Percentiles rank a stretch among this genome's conserved stretches.
Evolutionary conservation across 2,888 invertebrate genomes (phyloP).

Genomic region (Erebia epiphron): DNA sequence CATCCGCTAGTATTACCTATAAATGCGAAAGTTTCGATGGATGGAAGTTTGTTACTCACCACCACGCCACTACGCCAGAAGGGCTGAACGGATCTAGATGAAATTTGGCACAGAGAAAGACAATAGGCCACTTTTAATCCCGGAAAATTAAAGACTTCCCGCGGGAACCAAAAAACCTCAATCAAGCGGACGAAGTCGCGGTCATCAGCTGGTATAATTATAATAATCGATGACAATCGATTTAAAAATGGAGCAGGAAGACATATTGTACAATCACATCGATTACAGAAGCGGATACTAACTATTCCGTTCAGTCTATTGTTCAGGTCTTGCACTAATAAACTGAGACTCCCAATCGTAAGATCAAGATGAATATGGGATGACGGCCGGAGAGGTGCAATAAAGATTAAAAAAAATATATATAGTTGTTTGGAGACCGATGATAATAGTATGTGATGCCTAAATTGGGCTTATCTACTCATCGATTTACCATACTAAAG

Average conservation of each 20-base stretch:
- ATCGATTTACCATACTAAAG: no score
- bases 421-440: background rate
- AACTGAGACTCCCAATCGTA: background rate
- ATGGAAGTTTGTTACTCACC: no score
- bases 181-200: no score
- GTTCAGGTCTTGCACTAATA: constrained; percentile 12
- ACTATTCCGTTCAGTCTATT: constrained; percentile 2
- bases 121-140: no score
- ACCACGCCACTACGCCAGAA: no score
- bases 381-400: background rate
- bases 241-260: background rate
- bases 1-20: no score
- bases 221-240: background rate
- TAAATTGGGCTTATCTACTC: no score
- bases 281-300: background rate
- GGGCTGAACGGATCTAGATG: no score
- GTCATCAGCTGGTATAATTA: no score
- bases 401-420: background rate
- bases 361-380: background rate
- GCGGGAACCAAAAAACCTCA: no score
- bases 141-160: background rate
- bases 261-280: background rate
- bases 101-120: no score
- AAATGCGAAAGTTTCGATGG: no score
- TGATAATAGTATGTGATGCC: background rate